phyloP scores from a whole-genome alignment of 2,888 invertebrate genomes.

The Eledona agricola region DNA sequence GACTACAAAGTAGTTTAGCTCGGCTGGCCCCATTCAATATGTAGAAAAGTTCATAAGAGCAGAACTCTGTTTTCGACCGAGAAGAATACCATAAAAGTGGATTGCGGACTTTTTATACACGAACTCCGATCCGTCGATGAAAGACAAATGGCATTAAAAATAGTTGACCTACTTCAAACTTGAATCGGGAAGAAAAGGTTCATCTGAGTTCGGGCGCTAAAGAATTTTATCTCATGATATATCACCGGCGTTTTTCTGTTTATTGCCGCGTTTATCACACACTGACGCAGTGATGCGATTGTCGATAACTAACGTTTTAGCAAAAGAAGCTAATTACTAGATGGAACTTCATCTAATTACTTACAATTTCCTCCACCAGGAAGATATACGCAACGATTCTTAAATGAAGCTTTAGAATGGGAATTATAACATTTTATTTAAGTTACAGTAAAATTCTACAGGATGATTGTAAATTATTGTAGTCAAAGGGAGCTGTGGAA shows the following conservation, averaged over 20 bases:
- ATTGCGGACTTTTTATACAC: conserved; percentile 15
- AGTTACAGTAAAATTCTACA: too few species aligned
- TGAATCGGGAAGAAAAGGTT: conserved; percentile 14
- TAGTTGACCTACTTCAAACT: conserved; percentile 27
- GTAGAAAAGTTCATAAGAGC: conserved; percentile 16
- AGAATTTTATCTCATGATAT: conserved; percentile 15
- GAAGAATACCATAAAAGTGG: conserved; percentile 22
- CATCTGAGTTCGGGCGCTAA: conserved; percentile 9
- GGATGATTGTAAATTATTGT: too few species aligned
- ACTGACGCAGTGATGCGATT: too few species aligned
- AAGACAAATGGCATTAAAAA: conserved; percentile 26
- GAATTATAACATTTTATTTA: too few species aligned
- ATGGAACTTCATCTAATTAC: too few species aligned
- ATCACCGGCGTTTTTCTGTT: conserved; percentile 11
- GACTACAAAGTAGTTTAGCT: background rate
- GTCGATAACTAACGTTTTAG: too few species aligned
- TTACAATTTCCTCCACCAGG: too few species aligned
- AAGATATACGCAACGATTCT: too few species aligned
- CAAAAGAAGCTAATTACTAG: too few species aligned
- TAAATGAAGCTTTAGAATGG: too few species aligned
- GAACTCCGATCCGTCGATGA: conserved; percentile 18
- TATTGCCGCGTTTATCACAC: conserved; percentile 9
- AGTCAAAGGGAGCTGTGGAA: too few species aligned
- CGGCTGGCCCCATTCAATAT: conserved; percentile 4
- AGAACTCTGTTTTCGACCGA: conserved; percentile 8